Base-by-base conservation (phyloP, 2,113 vertebrate species). In the Xiphophorus hellerii region DNA sequence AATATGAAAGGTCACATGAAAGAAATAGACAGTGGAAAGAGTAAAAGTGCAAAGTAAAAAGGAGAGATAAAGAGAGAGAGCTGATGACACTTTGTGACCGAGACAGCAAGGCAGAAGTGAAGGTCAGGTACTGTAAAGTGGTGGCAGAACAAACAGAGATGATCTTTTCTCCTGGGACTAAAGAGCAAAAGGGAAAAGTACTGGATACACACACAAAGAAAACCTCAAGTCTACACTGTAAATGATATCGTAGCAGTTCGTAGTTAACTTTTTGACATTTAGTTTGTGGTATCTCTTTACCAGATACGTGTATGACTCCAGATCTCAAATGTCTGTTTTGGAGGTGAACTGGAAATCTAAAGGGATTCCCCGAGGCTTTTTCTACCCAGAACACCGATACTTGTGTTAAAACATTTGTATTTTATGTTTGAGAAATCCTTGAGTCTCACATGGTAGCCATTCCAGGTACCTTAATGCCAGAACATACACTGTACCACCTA, bases 41-140 rank as follows among this genome's bases (percentile, higher is more conserved):
- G 62, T 30, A 37, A 28, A 13, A 58, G 51, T 58, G 73, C 22
- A 54, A 37, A 30, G 65, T 60, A 60, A 65, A 67, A 42, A 27
- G 33, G 27, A 33, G 48, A 39, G 29, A 70, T 6, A 5, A 42
- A 70, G 28, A 58, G 68, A 37, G 42, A 66, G 77, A 62, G 74
- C 39, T 75, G 51, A 39, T 73, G 76, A 86, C 83, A 84, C 66
- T 81, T 77, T 82, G 83, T 54, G 20, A 73, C 77, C 81, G 83
- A 86, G 70, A 77, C 64, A 33, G 72, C 58, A 65, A 79, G 72
- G 66, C 62, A 29, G 17, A 67, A 80, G 84, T 68, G 78, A 88
- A 93, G 89, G 90, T 90, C 84, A 78, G 70, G 73, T 64, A 82
- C 76, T 73, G 73, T 83, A 51, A 89, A 82, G 78, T 78, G 70